Conservation (phyloP, 1,140 invertebrate species). For the Diuraphis noxia region DNA sequence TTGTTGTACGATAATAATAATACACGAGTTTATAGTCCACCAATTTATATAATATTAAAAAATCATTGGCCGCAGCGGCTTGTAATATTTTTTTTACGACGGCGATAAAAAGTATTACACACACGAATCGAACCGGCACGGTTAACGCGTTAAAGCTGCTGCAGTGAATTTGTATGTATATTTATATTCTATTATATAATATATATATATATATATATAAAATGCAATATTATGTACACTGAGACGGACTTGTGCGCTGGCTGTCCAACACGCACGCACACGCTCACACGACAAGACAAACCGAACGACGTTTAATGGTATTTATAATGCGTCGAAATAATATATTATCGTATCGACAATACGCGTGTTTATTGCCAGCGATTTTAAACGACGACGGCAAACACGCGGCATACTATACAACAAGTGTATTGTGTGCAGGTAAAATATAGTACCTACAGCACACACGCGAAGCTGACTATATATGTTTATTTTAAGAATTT, state of each 20-base stretch:
- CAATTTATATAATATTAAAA: constrained; percentile 34
- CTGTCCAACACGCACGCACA: background rate
- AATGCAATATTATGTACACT: background rate
- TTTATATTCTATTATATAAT: background rate
- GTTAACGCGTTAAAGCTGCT: background rate
- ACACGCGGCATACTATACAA: background rate
- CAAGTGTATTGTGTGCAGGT: too few species aligned
- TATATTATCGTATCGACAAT: constrained; percentile 37
- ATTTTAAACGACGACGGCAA: background rate
- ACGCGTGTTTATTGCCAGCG: constrained; percentile 17
- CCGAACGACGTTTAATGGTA: constrained; percentile 16
- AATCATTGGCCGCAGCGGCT: constrained; percentile 21
- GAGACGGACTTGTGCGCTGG: background rate
- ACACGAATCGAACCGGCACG: background rate
- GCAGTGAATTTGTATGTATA: too few species aligned
- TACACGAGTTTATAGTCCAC: constrained; percentile 22
- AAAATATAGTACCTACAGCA: too few species aligned
- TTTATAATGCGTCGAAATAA: constrained; percentile 22
- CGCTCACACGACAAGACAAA: background rate
- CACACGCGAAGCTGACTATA: background rate
- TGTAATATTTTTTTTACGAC: constrained; percentile 37
- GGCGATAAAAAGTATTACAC: constrained; percentile 32
- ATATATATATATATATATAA: too few species aligned
- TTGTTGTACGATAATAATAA: background rate
- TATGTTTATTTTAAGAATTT: background rate